phyloP scores from a whole-genome alignment of 2,113 vertebrate genomes.

The Corythaeola cristata region DNA sequence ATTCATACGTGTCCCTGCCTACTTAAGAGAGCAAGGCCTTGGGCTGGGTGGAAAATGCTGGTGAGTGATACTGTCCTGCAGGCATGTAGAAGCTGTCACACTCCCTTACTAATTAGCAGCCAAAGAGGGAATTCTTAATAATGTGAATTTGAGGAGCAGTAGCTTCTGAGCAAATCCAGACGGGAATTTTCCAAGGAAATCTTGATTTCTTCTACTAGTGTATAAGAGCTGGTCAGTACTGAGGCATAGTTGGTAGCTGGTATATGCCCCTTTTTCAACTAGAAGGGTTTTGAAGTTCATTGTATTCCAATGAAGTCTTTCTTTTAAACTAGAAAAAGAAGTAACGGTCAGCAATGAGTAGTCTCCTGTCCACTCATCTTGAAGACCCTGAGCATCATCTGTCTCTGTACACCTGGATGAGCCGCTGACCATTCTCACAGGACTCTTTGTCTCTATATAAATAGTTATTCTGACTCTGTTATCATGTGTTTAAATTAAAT shows the following conservation, averaged over 20 bases:
- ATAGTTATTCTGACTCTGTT: neutral
- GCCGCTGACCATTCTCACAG: neutral
- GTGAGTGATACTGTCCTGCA: neutral
- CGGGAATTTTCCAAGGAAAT: neutral
- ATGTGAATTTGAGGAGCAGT: neutral
- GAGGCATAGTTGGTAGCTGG: neutral
- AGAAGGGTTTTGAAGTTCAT: neutral
- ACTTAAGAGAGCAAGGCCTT: neutral
- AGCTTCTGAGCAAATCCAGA: neutral
- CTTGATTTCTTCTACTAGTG: neutral
- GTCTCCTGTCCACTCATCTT: neutral
- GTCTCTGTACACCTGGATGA: neutral
- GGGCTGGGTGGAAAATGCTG: neutral
- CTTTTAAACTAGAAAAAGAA: neutral
- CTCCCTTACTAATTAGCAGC: neutral
- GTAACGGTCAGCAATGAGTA: neutral
- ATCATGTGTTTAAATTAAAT: fast-evolving
- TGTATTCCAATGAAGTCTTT: neutral
- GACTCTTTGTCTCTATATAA: neutral
- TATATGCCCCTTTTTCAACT: neutral
- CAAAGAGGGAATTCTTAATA: neutral
- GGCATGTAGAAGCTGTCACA: neutral
- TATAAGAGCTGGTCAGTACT: neutral
- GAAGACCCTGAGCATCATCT: neutral
- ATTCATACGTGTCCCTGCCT: neutral